A percentile compares a stretch with the other conserved stretches of the same genome.
Conservation (phyloP, 2,113 vertebrate genomes). For the Narcine bancroftii region DNA sequence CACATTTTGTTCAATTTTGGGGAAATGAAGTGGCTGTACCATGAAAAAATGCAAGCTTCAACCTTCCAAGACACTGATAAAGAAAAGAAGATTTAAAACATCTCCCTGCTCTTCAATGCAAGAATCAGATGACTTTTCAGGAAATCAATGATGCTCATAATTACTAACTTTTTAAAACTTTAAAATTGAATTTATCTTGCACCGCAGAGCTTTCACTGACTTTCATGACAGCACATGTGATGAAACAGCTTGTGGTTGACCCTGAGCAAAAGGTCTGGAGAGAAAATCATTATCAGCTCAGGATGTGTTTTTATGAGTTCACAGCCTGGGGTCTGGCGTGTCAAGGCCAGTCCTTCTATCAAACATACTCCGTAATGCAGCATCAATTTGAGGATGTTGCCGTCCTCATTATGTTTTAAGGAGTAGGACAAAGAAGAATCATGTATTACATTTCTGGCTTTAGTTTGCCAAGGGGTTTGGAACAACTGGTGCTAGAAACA, state of each 20-base stretch:
- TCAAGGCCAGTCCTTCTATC: background rate
- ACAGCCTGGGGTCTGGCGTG: background rate
- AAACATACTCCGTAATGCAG: background rate
- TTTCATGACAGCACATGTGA: background rate
- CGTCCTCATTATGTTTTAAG: background rate
- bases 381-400: background rate
- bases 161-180: background rate
- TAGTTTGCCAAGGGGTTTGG: background rate
- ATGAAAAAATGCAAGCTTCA: background rate
- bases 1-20: background rate
- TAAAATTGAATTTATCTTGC: background rate
- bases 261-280: background rate
- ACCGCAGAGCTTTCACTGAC: slow-evolving; percentile 3
- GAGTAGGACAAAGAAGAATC: background rate
- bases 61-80: background rate
- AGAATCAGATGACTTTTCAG: background rate
- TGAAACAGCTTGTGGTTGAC: background rate
- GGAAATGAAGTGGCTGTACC: background rate
- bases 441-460: background rate
- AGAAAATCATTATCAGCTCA: slow-evolving; percentile 7
- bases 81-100: background rate
- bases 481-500: background rate
- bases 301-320: background rate
- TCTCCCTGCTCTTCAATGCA: background rate
- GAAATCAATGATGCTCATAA: slow-evolving; percentile 6